Conservation (phyloP, 2,797 vertebrate species). For the Crax fasciolata region DNA sequence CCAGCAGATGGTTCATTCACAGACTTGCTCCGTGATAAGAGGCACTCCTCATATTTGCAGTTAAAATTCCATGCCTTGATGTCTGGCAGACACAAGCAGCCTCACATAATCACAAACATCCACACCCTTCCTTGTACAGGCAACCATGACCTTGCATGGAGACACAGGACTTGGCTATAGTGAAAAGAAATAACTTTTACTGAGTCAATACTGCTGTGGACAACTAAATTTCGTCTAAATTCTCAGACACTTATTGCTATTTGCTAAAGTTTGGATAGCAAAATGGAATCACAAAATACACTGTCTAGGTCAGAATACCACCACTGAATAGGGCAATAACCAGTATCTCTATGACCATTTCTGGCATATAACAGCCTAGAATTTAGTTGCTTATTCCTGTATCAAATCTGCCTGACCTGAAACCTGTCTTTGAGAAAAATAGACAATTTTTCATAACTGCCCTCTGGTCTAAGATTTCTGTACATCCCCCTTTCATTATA, state of each 20-base stretch:
- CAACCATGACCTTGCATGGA: neutral
- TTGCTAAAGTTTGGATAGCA: neutral
- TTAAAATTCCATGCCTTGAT: neutral
- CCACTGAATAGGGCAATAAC: accelerated
- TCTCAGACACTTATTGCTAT: neutral
- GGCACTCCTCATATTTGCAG: neutral
- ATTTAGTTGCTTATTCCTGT: neutral
- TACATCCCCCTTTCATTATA: neutral
- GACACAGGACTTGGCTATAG: neutral
- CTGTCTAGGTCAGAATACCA: neutral
- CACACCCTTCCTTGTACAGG: neutral
- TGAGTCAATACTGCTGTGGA: neutral
- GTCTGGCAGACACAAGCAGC: neutral
- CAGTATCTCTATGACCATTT: neutral
- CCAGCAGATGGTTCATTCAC: accelerated
- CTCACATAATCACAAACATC: accelerated
- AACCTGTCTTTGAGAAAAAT: neutral
- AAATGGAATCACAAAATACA: neutral
- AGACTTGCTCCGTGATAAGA: neutral
- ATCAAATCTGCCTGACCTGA: neutral
- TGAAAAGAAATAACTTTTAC: neutral
- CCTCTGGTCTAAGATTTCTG: neutral
- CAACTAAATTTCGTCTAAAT: neutral
- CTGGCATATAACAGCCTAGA: neutral
- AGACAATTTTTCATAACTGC: neutral